Percentiles rank a stretch among this genome's conserved stretches.
These are phyloP conservation scores for Harpagoxenus sublaevis DNA, from an alignment of 2,888 invertebrate species.

Conservation along the genomic window DNA sequence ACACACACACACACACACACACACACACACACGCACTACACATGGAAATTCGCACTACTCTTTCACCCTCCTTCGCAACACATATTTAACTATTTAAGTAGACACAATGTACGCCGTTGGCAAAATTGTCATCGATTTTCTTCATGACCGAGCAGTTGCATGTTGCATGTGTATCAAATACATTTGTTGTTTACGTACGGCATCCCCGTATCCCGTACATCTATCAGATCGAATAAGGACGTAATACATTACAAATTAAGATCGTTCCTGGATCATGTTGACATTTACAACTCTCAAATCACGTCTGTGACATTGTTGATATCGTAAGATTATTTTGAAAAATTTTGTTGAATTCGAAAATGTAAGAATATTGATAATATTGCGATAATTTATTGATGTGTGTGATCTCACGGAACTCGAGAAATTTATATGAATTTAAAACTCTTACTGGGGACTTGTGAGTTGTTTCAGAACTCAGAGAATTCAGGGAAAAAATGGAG, in stretches of 20 bases:
- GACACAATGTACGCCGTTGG: not conserved
- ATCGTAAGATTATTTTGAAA: not conserved
- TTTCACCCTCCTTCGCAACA: not conserved
- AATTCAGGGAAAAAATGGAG: not conserved
- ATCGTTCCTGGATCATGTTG: not conserved
- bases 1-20: too few species aligned
- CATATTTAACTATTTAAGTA: not conserved
- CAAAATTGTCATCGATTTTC: constrained; percentile 1
- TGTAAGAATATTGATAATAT: not conserved
- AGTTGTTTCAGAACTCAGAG: not conserved
- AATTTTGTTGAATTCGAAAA: not conserved
- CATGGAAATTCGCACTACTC: too few species aligned
- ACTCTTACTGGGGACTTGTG: not conserved
- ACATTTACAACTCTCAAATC: not conserved
- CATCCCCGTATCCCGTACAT: too few species aligned
- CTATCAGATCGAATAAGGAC: not conserved
- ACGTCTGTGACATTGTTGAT: not conserved
- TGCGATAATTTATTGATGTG: not conserved
- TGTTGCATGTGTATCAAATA: not conserved
- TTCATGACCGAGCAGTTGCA: not conserved
- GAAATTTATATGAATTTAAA: not conserved
- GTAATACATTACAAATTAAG: not conserved
- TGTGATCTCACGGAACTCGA: not conserved
- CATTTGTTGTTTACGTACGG: not conserved
- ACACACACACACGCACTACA: too few species aligned